A percentile compares a stretch with the other conserved stretches of the same genome.
Evolutionary conservation across 2,113 vertebrate species (phyloP).

Genomic region (Ctenodactylus gundi): DNA sequence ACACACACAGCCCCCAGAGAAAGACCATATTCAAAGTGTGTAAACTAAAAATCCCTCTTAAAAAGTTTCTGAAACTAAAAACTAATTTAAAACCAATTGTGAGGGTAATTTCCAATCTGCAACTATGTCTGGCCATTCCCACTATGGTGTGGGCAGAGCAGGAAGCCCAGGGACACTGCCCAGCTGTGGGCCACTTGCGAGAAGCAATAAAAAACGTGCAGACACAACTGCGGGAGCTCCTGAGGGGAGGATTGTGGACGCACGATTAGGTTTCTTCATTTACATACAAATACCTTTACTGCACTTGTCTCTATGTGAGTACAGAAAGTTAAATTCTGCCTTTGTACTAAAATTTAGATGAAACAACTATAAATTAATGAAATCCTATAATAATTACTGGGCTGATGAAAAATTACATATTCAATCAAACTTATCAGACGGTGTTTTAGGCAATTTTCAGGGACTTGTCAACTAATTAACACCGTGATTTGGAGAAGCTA

Average conservation of each 20-base stretch:
- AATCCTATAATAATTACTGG: not conserved
- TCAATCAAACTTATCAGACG: not conserved
- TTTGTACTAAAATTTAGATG: not conserved
- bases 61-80: not conserved
- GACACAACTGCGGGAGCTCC: not conserved
- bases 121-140: fast-evolving
- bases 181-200: fast-evolving
- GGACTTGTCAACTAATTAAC: not conserved
- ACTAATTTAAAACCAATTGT: not conserved
- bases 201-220: not conserved
- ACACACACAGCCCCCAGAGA: not conserved
- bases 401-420: not conserved
- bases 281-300: not conserved
- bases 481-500: not conserved
- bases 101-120: not conserved
- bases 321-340: not conserved
- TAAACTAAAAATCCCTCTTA: not conserved
- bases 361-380: not conserved
- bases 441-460: not conserved
- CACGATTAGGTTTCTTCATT: not conserved
- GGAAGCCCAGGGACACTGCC: fast-evolving
- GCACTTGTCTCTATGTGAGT: not conserved
- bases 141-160: fast-evolving
- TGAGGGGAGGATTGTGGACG: not conserved
- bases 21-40: not conserved